Percentiles rank a stretch among this genome's conserved stretches.
Evolutionary conservation across 2,888 invertebrate species (phyloP).

Genomic region (Nebria salina): DNA sequence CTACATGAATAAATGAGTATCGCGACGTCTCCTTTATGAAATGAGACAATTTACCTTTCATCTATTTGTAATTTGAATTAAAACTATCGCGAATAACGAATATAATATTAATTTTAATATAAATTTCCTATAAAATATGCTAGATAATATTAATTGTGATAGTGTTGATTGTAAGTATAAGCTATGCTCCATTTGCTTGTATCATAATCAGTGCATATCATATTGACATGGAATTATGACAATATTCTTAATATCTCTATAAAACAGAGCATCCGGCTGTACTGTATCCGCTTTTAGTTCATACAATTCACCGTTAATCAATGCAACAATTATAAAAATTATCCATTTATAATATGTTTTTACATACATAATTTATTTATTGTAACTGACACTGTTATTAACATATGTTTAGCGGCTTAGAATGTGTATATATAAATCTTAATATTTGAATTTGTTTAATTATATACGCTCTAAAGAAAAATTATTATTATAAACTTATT

Average conservation of each 20-base stretch:
- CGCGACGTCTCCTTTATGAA: too few relatives aligned
- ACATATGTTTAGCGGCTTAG: too few relatives aligned
- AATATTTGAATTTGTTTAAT: too few relatives aligned
- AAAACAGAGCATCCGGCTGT: slow-evolving; percentile 1
- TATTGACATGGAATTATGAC: slow-evolving; percentile 18
- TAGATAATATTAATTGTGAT: neutral
- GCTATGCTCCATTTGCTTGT: slow-evolving; percentile 16
- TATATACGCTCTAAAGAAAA: too few relatives aligned
- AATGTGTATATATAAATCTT: too few relatives aligned
- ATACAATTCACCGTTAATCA: neutral
- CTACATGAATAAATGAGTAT: too few relatives aligned
- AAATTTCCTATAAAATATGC: neutral
- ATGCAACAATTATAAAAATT: neutral
- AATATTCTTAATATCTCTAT: neutral
- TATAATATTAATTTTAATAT: neutral
- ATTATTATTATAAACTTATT: too few relatives aligned
- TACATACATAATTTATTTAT: neutral
- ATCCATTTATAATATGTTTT: neutral
- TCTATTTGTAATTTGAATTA: too few relatives aligned
- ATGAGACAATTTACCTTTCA: too few relatives aligned
- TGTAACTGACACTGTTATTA: too few relatives aligned
- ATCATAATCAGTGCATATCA: slow-evolving; percentile 37
- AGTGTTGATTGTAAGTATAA: neutral
- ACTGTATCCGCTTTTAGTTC: neutral
- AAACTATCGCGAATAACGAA: too few relatives aligned